A percentile compares a stretch with the other conserved stretches of the same genome.
These are phyloP conservation scores for Tangara arthus DNA, from an alignment of 2,797 vertebrate genomes.

Conservation along the genomic window DNA sequence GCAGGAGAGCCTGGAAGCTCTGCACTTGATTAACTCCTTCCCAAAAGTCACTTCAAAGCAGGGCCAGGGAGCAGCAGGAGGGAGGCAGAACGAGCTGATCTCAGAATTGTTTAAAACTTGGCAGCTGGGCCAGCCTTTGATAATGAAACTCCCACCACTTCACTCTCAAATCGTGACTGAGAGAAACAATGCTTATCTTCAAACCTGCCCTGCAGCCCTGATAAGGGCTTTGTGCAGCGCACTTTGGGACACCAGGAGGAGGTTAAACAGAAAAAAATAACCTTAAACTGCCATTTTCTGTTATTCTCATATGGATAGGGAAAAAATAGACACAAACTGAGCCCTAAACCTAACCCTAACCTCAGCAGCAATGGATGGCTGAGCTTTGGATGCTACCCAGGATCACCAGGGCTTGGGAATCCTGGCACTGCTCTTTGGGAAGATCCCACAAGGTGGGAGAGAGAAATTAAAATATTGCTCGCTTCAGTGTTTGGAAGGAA, in stretches of 20 bases:
- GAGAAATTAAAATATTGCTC: background rate
- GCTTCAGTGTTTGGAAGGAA: background rate
- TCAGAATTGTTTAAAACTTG: background rate
- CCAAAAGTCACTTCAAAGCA: background rate
- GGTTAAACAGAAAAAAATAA: background rate
- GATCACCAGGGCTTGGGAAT: background rate
- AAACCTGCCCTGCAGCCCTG: background rate
- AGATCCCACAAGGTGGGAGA: background rate
- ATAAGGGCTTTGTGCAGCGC: background rate
- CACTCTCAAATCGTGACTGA: background rate
- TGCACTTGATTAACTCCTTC: background rate
- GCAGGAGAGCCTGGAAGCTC: background rate
- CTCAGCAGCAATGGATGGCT: background rate
- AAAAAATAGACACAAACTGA: background rate
- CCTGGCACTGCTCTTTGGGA: background rate
- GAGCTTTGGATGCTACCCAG: background rate
- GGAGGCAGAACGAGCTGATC: background rate
- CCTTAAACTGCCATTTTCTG: background rate
- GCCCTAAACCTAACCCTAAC: background rate
- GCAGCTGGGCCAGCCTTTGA: background rate
- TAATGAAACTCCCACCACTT: background rate
- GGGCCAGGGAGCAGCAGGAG: background rate
- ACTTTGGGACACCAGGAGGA: background rate
- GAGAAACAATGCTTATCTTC: background rate
- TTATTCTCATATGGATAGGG: background rate